A percentile compares a stretch with the other conserved stretches of the same genome.
Evolutionary conservation across 2,113 vertebrate genomes (phyloP).

Genomic region (Gadus macrocephalus): DNA sequence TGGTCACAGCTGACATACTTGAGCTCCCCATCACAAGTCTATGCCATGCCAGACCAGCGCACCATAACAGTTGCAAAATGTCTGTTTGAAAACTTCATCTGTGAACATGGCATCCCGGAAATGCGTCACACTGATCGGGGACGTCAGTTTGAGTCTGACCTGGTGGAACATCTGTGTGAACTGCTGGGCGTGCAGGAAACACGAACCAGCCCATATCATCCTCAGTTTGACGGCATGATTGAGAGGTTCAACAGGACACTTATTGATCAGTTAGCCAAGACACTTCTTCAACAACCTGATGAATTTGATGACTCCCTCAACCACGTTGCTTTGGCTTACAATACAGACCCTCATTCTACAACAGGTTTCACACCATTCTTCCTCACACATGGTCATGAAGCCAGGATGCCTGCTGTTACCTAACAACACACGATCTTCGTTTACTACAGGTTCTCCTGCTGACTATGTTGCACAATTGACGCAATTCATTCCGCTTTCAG

Average conservation of each 20-base stretch:
- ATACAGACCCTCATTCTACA: slow-evolving; percentile 19
- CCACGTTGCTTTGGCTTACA: slow-evolving; percentile 25
- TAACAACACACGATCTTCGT: slow-evolving; percentile 10
- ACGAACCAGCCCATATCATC: slow-evolving; percentile 20
- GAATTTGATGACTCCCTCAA: slow-evolving; percentile 18
- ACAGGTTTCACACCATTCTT: slow-evolving; percentile 16
- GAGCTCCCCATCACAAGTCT: slow-evolving; percentile 21
- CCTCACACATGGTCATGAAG: slow-evolving; percentile 11
- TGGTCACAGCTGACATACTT: slow-evolving; percentile 25
- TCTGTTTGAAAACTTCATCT: slow-evolving; percentile 26
- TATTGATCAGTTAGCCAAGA: slow-evolving; percentile 24
- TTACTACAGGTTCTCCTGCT: slow-evolving; percentile 1
- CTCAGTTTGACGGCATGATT: slow-evolving; percentile 13
- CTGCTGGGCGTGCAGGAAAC: slow-evolving; percentile 16
- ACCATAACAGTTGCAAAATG: neutral
- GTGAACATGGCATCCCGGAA: slow-evolving; percentile 24
- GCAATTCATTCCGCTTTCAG: slow-evolving; percentile 7
- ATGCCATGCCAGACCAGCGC: no score
- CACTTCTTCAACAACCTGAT: slow-evolving; percentile 10
- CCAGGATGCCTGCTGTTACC: slow-evolving; percentile 8
- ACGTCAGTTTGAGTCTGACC: slow-evolving; percentile 28
- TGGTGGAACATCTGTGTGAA: slow-evolving; percentile 3
- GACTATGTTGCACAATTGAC: slow-evolving; percentile 16
- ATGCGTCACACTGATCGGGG: slow-evolving; percentile 22
- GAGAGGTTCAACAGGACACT: slow-evolving; percentile 20